phyloP scores from a whole-genome alignment of 2,888 invertebrate species.

The Agapostemon virescens region DNA sequence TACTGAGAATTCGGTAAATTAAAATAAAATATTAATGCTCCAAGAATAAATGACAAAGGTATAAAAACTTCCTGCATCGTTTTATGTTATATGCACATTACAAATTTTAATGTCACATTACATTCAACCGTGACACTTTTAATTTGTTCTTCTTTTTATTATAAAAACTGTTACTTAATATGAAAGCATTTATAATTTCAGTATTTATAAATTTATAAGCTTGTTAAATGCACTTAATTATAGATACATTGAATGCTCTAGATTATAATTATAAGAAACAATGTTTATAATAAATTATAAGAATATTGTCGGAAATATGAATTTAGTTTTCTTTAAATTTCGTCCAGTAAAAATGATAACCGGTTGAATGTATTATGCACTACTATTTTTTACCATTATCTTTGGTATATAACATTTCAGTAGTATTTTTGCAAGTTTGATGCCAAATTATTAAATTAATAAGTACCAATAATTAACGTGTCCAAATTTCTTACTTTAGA shows the following conservation, averaged over 20 bases:
- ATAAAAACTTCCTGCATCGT: conserved; percentile 22
- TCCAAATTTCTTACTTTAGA: conserved; percentile 39
- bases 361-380: conserved; percentile 34
- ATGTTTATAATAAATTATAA: conserved; percentile 3
- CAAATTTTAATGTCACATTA: conserved; percentile 29
- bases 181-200: neutral
- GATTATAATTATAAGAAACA: conserved; percentile 7
- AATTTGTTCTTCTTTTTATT: conserved; percentile 18
- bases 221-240: neutral
- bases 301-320: neutral
- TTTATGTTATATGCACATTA: conserved; percentile 18
- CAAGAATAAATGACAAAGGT: conserved; percentile 8
- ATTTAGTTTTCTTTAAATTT: neutral
- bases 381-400: conserved; percentile 42
- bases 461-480: conserved; percentile 39
- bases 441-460: conserved; percentile 43
- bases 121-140: conserved; percentile 31
- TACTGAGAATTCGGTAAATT: conserved; percentile 22
- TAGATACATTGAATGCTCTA: too few species aligned
- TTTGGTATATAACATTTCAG: conserved; percentile 62
- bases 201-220: conserved; percentile 3
- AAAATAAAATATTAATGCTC: conserved; percentile 23
- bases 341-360: neutral
- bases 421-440: conserved; percentile 17
- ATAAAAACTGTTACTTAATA: neutral